Evolutionary conservation across 2,113 vertebrate species (phyloP).

Genomic region (Sinosuthora webbiana): DNA sequence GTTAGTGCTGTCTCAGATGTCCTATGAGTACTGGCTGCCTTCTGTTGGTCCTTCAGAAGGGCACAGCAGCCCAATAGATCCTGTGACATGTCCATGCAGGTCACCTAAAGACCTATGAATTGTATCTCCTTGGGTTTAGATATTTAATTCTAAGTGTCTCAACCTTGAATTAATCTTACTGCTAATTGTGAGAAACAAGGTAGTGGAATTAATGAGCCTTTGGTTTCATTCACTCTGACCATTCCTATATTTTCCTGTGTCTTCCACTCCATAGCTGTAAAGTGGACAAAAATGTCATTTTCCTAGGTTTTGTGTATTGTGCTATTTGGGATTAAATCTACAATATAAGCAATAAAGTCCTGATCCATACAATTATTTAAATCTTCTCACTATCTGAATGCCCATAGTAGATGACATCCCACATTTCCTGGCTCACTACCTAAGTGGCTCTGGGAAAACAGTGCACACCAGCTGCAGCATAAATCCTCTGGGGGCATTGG

Average conservation of each 20-base stretch:
- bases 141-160: background rate
- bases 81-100: background rate
- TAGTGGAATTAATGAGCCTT: background rate
- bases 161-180: background rate
- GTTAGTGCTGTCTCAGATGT: background rate
- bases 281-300: background rate
- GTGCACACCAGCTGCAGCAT: background rate
- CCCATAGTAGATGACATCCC: background rate
- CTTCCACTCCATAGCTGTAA: background rate
- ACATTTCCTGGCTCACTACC: background rate
- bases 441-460: background rate
- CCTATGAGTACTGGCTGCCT: background rate
- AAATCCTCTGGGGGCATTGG: background rate
- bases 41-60: background rate
- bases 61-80: rapidly evolving
- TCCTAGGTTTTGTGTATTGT: background rate
- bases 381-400: background rate
- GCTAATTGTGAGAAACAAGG: background rate
- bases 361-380: background rate
- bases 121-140: background rate
- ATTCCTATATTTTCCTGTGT: background rate
- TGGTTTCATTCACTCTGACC: background rate
- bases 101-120: rapidly evolving
- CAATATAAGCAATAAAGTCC: background rate
- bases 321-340: background rate